These are phyloP conservation scores for Aphodius granarius DNA, from an alignment of 2,888 invertebrate genomes.

Conservation along the genomic window DNA sequence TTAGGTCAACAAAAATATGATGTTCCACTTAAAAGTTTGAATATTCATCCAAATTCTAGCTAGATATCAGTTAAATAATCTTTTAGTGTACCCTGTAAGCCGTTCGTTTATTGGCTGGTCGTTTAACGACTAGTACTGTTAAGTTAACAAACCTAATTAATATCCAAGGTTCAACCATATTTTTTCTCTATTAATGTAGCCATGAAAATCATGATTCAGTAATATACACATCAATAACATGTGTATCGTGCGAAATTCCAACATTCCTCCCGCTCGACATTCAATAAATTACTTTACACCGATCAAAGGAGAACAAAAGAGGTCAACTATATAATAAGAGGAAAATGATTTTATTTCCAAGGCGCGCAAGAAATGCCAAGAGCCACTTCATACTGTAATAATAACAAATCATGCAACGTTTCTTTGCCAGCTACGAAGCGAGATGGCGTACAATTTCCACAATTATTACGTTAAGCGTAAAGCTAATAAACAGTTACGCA, in stretches of 20 bases:
- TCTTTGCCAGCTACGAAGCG: background rate
- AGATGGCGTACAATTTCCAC: background rate
- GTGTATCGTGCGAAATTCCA: background rate
- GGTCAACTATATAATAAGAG: background rate
- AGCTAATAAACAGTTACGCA: background rate
- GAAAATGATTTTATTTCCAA: background rate
- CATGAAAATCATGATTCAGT: background rate
- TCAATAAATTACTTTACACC: background rate
- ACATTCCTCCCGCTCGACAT: background rate
- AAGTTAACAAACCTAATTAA: background rate
- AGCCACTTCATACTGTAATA: background rate
- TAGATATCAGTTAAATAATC: no score
- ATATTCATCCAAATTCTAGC: no score
- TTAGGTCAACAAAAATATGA: no score
- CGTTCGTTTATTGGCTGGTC: no score
- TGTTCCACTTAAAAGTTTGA: no score
- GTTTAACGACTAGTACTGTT: background rate
- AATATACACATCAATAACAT: background rate
- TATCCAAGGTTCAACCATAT: background rate
- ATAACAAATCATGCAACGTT: background rate
- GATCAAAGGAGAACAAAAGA: background rate
- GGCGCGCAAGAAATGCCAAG: background rate
- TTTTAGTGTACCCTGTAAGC: no score
- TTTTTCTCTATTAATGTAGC: background rate
- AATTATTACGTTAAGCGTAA: background rate